Percentiles rank a stretch among this genome's conserved stretches.
phyloP scores from a whole-genome alignment of 2,113 vertebrate genomes.

The Ptychochromis oligacanthus region DNA sequence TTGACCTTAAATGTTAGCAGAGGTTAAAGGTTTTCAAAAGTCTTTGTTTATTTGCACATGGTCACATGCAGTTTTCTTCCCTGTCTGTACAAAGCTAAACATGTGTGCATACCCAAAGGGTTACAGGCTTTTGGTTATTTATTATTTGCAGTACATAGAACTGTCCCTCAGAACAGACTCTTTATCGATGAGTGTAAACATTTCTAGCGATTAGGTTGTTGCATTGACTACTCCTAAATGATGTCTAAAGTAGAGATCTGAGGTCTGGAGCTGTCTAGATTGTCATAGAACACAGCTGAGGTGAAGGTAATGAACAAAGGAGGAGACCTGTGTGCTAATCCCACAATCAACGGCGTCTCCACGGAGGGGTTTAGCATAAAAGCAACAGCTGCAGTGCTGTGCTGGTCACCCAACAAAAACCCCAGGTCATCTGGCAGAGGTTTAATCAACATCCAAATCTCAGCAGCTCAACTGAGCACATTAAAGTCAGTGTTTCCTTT shows the following conservation, averaged over 20 bases:
- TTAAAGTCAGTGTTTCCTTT: slow-evolving; percentile 61
- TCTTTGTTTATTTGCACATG: not conserved
- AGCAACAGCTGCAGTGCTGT: slow-evolving; percentile 74
- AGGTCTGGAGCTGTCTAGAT: slow-evolving; percentile 28
- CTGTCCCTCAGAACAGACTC: not conserved
- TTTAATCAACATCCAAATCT: slow-evolving; percentile 80
- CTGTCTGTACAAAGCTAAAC: not conserved
- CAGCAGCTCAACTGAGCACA: slow-evolving; percentile 67
- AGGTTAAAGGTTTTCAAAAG: not conserved
- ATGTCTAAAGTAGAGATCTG: slow-evolving; percentile 31
- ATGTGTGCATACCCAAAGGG: not conserved
- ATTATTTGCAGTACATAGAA: not conserved
- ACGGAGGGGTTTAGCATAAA: slow-evolving; percentile 72
- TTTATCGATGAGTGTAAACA: not conserved
- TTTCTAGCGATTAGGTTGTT: not conserved
- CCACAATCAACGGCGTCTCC: slow-evolving; percentile 67
- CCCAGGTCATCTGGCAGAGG: slow-evolving; percentile 71
- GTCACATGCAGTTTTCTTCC: not conserved
- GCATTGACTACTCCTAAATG: slow-evolving; percentile 29
- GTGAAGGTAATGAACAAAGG: slow-evolving; percentile 61
- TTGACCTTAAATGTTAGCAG: too few relatives aligned
- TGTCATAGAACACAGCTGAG: slow-evolving; percentile 64
- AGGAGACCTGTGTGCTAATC: slow-evolving; percentile 68
- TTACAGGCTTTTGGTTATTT: not conserved
- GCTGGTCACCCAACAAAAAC: slow-evolving; percentile 59